Percentiles rank a stretch among this genome's conserved stretches.
Conservation (phyloP, 2,797 vertebrate genomes). For the Acipenser transmontanus region DNA sequence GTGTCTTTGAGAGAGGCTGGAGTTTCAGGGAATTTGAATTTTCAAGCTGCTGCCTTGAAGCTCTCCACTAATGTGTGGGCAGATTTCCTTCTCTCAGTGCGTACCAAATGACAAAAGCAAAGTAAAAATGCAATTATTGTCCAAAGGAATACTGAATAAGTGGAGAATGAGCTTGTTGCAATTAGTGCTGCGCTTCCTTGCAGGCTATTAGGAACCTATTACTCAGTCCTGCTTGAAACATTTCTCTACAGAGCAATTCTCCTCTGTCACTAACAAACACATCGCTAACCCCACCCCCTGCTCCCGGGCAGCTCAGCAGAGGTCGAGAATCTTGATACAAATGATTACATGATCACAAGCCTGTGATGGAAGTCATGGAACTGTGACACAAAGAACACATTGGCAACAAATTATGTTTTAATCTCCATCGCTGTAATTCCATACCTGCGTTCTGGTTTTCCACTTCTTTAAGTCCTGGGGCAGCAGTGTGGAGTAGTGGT, state of each 20-base stretch:
- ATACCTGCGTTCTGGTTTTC: no score
- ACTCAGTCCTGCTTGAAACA: background rate
- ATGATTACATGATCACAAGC: no score
- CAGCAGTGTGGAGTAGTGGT: no score
- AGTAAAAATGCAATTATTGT: background rate
- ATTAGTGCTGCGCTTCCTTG: background rate
- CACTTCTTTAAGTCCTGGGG: no score
- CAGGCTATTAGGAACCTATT: background rate
- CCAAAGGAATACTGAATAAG: background rate
- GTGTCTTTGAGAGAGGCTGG: background rate
- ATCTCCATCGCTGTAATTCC: no score
- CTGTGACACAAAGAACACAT: no score
- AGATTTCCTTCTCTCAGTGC: background rate
- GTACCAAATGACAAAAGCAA: background rate
- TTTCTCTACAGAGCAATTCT: background rate
- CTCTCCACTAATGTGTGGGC: background rate
- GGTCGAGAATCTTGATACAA: no score
- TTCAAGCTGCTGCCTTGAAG: background rate
- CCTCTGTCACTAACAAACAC: constrained; percentile 1
- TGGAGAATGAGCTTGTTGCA: background rate
- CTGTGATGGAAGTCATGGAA: no score
- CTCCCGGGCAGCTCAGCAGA: background rate
- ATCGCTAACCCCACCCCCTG: background rate
- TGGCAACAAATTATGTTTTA: no score
- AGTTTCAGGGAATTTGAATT: background rate